These are phyloP conservation scores for Hoplodrina ambigua DNA, from an alignment of 2,888 invertebrate genomes.

Conservation along the genomic window DNA sequence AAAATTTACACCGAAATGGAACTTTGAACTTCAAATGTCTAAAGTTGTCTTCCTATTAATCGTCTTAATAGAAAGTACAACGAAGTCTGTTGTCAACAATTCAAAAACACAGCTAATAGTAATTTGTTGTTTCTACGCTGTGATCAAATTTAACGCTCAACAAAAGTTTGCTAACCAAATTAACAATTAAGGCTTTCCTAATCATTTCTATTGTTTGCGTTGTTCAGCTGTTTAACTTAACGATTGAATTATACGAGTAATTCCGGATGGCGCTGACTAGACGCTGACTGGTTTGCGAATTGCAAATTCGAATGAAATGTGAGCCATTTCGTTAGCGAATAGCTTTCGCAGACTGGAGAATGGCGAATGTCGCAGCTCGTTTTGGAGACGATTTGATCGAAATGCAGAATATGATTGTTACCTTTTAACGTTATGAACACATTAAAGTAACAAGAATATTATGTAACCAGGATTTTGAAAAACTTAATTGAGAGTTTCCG, in stretches of 20 bases:
- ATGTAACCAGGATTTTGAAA: no score
- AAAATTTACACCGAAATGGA: background rate
- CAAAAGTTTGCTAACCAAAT: constrained; percentile 62
- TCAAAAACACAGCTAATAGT: constrained; percentile 38
- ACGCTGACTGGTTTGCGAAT: constrained; percentile 55
- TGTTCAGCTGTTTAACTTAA: constrained; percentile 60
- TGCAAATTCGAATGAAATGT: constrained; percentile 70
- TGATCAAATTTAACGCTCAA: constrained; percentile 50
- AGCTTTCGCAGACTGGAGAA: constrained; percentile 50
- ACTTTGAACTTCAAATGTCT: constrained; percentile 20
- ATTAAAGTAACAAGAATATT: constrained; percentile 10
- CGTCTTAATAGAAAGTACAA: constrained; percentile 9
- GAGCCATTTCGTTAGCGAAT: constrained; percentile 66
- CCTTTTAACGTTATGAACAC: constrained; percentile 29
- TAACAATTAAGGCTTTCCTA: constrained; percentile 62
- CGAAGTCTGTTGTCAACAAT: constrained; percentile 25
- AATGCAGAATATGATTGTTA: constrained; percentile 37
- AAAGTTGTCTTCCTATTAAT: constrained; percentile 28
- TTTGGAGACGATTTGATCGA: constrained; percentile 40
- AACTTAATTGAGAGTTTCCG: no score
- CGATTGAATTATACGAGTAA: constrained; percentile 69
- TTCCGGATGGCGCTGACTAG: constrained; percentile 58
- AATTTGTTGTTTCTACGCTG: constrained; percentile 41
- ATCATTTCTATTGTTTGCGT: constrained; percentile 60
- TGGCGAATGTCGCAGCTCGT: constrained; percentile 31